Evolutionary conservation across 2,797 vertebrate species (phyloP).

Genomic region (Thripadectes ignobilis): DNA sequence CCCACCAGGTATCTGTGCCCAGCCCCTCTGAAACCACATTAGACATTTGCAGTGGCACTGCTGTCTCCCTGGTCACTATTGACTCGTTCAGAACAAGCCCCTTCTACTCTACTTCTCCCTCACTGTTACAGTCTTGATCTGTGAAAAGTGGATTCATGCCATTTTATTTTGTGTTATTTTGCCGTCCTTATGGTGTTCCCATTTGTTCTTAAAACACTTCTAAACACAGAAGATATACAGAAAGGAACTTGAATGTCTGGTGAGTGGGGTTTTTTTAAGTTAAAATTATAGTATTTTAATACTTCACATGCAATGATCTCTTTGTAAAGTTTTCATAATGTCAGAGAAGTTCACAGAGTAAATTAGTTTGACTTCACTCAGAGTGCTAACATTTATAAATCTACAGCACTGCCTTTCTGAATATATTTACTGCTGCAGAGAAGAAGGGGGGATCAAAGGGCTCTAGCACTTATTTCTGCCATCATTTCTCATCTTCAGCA

Average conservation of each 20-base stretch:
- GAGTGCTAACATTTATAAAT: constrained; percentile 64
- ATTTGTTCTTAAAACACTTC: constrained; percentile 1
- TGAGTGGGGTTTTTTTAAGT: constrained; percentile 7
- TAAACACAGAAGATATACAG: neutral
- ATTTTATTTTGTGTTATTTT: constrained; percentile 37
- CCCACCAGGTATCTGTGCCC: neutral
- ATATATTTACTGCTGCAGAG: constrained; percentile 57
- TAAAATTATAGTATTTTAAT: constrained; percentile 56
- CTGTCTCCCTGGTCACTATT: fast-evolving
- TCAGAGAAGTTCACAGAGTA: constrained; percentile 63
- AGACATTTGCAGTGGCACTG: neutral
- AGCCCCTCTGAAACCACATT: fast-evolving
- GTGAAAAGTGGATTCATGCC: neutral
- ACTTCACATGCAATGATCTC: constrained; percentile 46
- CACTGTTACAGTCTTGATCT: neutral
- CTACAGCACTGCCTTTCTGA: constrained; percentile 22
- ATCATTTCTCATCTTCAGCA: constrained; percentile 49
- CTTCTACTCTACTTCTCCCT: neutral
- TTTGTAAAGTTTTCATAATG: constrained; percentile 69
- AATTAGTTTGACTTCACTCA: constrained; percentile 60
- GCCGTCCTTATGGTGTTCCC: neutral
- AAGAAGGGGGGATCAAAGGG: constrained; percentile 54
- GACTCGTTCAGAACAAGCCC: neutral
- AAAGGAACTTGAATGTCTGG: neutral
- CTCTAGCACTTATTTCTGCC: constrained; percentile 58